A percentile compares a stretch with the other conserved stretches of the same genome.
phyloP scores from a whole-genome alignment of 2,797 vertebrate species.

The Dicrostonyx torquatus region DNA sequence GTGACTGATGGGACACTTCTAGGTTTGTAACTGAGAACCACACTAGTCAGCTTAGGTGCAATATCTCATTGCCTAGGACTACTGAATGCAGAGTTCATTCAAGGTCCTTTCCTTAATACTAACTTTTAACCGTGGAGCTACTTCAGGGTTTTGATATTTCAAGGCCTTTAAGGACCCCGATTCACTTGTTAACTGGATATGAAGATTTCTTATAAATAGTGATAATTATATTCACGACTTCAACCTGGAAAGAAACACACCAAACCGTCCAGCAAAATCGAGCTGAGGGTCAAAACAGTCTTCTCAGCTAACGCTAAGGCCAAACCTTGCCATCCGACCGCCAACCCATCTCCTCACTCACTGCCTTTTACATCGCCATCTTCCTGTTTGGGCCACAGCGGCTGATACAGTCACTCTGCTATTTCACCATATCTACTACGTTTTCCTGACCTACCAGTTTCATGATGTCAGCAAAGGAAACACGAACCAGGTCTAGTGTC shows the following conservation, averaged over 20 bases:
- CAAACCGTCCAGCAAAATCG: conserved; percentile 15
- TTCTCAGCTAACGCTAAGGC: background rate
- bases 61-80: conserved; percentile 5
- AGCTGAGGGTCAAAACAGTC: background rate
- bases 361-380: background rate
- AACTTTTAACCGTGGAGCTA: conserved; percentile 48
- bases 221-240: conserved; percentile 39
- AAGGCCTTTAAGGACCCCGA: conserved; percentile 40
- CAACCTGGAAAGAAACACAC: conserved; percentile 41
- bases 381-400: background rate
- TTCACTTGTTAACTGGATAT: conserved; percentile 50
- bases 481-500: accelerated
- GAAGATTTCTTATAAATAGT: conserved; percentile 60
- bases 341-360: background rate
- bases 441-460: conserved; percentile 36
- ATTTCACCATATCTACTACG: background rate
- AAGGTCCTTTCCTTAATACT: conserved; percentile 28
- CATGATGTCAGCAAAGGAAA: background rate
- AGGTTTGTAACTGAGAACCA: background rate
- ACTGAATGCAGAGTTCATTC: conserved; percentile 42
- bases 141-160: conserved; percentile 49
- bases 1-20: background rate
- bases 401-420: conserved; percentile 20
- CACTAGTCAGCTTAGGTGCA: background rate
- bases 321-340: background rate